Evolutionary conservation across 2,888 invertebrate genomes (phyloP).

Genomic region (Miltochrista miniata): DNA sequence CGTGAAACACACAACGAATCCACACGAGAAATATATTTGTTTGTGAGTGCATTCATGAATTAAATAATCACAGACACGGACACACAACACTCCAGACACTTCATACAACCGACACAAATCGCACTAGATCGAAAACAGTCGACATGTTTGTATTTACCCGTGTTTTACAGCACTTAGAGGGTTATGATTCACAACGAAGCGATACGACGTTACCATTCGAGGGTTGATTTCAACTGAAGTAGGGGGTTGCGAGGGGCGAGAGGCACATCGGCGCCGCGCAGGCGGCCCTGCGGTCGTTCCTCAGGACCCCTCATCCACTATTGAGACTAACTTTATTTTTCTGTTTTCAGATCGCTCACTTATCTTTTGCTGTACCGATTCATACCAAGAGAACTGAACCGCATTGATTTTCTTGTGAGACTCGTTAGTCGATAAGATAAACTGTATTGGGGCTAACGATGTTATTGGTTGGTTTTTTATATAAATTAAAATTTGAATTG

Average conservation of each 20-base stretch:
- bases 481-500: no score
- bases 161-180: slow-evolving; percentile 24
- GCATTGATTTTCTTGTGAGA: slow-evolving; percentile 5
- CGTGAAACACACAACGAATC: slow-evolving; percentile 39
- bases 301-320: slow-evolving; percentile 35
- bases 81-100: slow-evolving; percentile 33
- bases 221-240: slow-evolving; percentile 52
- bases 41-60: slow-evolving; percentile 36
- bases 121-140: slow-evolving; percentile 26
- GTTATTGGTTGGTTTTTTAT: no score
- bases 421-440: no score
- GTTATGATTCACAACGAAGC: slow-evolving; percentile 27
- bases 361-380: slow-evolving; percentile 49
- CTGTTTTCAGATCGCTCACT: slow-evolving; percentile 57
- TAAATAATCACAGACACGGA: slow-evolving; percentile 24
- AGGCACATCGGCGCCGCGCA: slow-evolving; percentile 53
- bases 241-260: slow-evolving; percentile 40
- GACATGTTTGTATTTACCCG: slow-evolving; percentile 27
- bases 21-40: slow-evolving; percentile 31
- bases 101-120: slow-evolving; percentile 26
- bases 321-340: slow-evolving; percentile 57
- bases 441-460: no score
- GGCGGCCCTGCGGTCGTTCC: slow-evolving; percentile 37
- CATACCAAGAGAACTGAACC: slow-evolving; percentile 51
- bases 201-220: slow-evolving; percentile 43